Evolutionary conservation across 2,113 vertebrate genomes (phyloP), one percentile per base, ranked within the genome.

Genomic region (Corythaeola cristata): DNA sequence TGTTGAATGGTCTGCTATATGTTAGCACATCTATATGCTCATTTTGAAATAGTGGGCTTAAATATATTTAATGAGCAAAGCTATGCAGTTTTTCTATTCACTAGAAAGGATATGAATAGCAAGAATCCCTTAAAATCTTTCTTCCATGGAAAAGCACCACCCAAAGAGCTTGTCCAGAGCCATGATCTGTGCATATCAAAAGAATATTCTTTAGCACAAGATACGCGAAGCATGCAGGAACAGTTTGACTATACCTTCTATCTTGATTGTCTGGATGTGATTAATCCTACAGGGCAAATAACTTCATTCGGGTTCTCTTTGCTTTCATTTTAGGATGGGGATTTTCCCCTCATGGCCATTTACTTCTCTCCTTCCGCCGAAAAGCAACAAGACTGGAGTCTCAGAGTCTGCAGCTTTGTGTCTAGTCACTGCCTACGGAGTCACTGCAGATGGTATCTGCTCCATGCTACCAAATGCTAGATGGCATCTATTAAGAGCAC

Each of bases 371-470:
- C 49, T 69, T 64, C 78, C 47, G 12, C 92, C 92, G 82, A 84
- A 95, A 95, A 95, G 90, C 90, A 90, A 62, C 84, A 85, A 52
- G 66, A 22, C 47, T 19, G 56, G 94, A 98, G 92, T 81, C 94
- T 32, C 30, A 12, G 71, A 95, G 91, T 95, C 97, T 97, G 88
- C 52, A 89, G 84, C 60, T 97, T 92, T 79, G 33, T 86, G 66
- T 90, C 95, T 77, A 83, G 45, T 92, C 88, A 94, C 66, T 91
- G 81, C 76, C 83, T 87, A n/a, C 35, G 11, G 90, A 98, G 93
- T 91, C 85, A 83, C 60, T 64, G 28, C 77, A 95, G 92, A 97
- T 95, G 69, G 30, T 95, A 95, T 97, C 97, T 97, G 67, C 83
- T 89, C 60, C 67, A 30, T 94, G 71, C 73, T 82, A 96, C 73